phyloP scores from a whole-genome alignment of 2,113 vertebrate species.

The Tetraodon nigroviridis region DNA sequence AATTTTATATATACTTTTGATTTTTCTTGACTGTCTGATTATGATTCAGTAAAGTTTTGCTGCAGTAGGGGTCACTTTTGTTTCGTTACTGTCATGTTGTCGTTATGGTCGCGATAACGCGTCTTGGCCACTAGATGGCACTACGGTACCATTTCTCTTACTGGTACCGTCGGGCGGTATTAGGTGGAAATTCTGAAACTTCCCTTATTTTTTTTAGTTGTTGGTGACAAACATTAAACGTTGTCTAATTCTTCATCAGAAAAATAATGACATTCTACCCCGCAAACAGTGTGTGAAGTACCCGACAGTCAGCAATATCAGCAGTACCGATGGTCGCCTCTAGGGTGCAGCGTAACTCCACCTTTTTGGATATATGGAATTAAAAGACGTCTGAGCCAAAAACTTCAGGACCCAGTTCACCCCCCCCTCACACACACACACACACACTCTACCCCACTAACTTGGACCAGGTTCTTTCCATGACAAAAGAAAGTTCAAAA shows the following conservation, averaged over 20 bases:
- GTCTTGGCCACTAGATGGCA: conserved; percentile 41
- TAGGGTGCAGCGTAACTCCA: conserved; percentile 35
- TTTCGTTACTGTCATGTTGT: not conserved
- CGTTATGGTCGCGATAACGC: too few species aligned
- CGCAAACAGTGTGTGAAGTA: not conserved
- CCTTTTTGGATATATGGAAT: conserved; percentile 16
- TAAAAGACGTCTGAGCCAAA: not conserved
- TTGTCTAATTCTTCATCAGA: not conserved
- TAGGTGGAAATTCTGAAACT: too few species aligned
- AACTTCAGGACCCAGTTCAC: not conserved
- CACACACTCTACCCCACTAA: not conserved
- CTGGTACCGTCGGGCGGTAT: rapidly evolving
- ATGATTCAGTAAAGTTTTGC: conserved; percentile 52
- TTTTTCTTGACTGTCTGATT: conserved; percentile 33
- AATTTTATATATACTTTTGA: conserved; percentile 46
- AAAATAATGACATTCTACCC: not conserved
- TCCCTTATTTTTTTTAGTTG: not conserved
- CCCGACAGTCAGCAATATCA: too few species aligned
- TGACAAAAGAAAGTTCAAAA: not conserved
- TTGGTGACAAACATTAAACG: not conserved
- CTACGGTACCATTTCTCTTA: conserved; percentile 9
- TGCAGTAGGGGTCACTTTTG: conserved; percentile 27
- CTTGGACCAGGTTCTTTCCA: not conserved
- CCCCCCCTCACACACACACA: too few species aligned
- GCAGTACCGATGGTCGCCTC: not conserved